Base-by-base conservation (phyloP, 2,888 invertebrate genomes). In the Trichopria drosophilae region DNA sequence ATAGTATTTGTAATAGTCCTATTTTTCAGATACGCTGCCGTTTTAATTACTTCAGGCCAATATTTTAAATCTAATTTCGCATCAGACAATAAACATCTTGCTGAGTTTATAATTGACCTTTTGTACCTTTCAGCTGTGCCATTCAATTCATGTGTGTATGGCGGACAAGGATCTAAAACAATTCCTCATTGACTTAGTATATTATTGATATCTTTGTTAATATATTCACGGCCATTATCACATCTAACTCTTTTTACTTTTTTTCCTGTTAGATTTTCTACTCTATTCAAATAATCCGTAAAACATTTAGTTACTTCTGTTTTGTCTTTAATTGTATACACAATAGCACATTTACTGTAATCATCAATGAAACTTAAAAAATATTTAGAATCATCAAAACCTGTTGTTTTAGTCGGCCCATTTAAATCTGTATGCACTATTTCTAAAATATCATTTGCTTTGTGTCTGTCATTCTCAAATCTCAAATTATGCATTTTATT, bases 311-410 rank as follows among this genome's bases (percentile, higher is more conserved):
- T 28, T 3, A 58, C 57, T 16, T 56, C 43, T 5, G 29, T 34
- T 53, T 61, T 61, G 3, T 46, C 28, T 49, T 58, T 57, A 19
- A 59, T 58, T 12, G 43, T 24, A 29, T 39, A 58, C 1, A 61
- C 41, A 39, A 16, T 32, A n/a, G 54, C 50, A 18, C 40, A 7
- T 39, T 58, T 56, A 45, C 53, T 57, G 31, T 54, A 60, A 51
- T 60, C 52, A 41, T 59, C 59, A n/a, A 57, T 51, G 22, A 57
- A 60, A 1, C 42, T 18, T 2, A 57, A 13, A 46, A 60, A 59
- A 48, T 55, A 60, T 46, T 37, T 46, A 43, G 53, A 53, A 4
- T 58, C 60, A 35, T 48, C 36, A 10, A 35, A 28, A n/a, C 58
- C 58, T 1, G 16, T 9, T n/a, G 50, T 48, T 40, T 23, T 2